Evolutionary conservation across 2,797 vertebrate species (phyloP).

Genomic region (Agapornis canus): DNA sequence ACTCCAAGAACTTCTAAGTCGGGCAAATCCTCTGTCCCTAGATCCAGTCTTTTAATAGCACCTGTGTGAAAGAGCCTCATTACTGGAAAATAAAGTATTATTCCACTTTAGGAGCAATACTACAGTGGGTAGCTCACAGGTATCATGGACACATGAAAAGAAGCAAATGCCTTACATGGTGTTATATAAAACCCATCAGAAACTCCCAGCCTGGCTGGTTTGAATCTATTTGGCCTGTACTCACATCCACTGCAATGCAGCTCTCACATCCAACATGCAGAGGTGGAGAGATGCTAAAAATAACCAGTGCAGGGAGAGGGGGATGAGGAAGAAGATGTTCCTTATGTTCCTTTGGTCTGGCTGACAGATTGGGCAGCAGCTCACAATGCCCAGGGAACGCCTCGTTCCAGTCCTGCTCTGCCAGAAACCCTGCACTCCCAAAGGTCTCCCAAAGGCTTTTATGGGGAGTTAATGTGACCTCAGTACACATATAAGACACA

Average conservation of each 20-base stretch:
- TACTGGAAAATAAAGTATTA: neutral
- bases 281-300: conserved; percentile 41
- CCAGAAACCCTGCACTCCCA: neutral
- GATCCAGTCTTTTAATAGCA: neutral
- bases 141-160: neutral
- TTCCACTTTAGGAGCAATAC: neutral
- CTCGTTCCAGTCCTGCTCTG: neutral
- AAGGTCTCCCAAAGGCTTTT: neutral
- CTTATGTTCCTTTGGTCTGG: neutral
- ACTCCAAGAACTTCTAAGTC: neutral
- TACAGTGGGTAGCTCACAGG: neutral
- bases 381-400: neutral
- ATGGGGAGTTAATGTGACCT: neutral
- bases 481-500: neutral
- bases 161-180: neutral
- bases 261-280: neutral
- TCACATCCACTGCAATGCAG: neutral
- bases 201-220: neutral
- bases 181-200: neutral
- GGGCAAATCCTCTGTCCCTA: neutral
- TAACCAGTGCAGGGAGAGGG: neutral
- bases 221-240: conserved; percentile 3
- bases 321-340: neutral
- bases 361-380: neutral
- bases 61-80: neutral